Percentiles rank a stretch among this genome's conserved stretches.
phyloP scores from a whole-genome alignment of 1,140 invertebrate species.

The Physella acuta region DNA sequence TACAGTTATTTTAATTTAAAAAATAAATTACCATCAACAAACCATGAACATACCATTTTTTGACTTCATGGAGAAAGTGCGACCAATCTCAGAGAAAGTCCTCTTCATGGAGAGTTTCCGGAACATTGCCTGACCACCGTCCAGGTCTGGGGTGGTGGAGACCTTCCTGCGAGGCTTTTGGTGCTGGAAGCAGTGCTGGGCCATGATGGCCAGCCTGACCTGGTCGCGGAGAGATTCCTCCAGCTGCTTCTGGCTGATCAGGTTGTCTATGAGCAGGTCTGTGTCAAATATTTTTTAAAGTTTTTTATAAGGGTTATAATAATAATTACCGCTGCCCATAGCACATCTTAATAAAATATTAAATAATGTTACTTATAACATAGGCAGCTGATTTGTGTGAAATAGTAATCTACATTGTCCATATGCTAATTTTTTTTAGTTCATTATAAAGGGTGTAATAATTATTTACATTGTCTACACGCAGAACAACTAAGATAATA shows the following conservation, averaged over 20 bases:
- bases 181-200: slow-evolving; percentile 47
- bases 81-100: slow-evolving; percentile 40
- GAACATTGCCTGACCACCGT: slow-evolving; percentile 27
- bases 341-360: too few species aligned
- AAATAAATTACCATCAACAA: too few species aligned
- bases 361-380: too few species aligned
- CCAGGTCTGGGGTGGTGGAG: slow-evolving; percentile 33
- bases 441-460: too few species aligned
- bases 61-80: slow-evolving; percentile 29
- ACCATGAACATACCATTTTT: slow-evolving; percentile 12
- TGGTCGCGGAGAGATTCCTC: slow-evolving; percentile 40
- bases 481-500: too few species aligned
- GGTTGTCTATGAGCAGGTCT: slow-evolving; percentile 49
- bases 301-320: too few species aligned
- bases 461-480: too few species aligned
- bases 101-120: slow-evolving; percentile 41
- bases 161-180: slow-evolving; percentile 37
- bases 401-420: too few species aligned
- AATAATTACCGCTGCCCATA: too few species aligned
- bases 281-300: slow-evolving; percentile 21
- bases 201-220: slow-evolving; percentile 36
- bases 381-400: too few species aligned
- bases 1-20: too few species aligned
- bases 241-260: slow-evolving; percentile 45
- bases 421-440: too few species aligned